Evolutionary conservation across 2,113 vertebrate species (phyloP).

Genomic region (Haliaeetus leucogaster): DNA sequence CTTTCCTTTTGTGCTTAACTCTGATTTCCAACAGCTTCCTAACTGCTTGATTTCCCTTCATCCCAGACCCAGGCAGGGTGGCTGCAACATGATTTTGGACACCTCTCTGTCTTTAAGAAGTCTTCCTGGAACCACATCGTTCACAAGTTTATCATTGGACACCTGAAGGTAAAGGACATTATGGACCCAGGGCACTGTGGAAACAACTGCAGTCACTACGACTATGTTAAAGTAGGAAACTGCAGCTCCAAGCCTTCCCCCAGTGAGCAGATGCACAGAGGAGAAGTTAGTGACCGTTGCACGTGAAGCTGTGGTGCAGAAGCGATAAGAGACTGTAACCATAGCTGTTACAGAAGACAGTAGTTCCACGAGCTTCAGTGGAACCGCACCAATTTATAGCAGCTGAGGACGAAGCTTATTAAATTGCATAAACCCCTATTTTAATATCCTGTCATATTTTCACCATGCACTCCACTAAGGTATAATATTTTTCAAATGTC

Average conservation of each 20-base stretch:
- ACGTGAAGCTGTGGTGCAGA: background rate
- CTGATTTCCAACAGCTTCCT: background rate
- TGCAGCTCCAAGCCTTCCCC: background rate
- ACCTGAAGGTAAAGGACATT: constrained; percentile 83
- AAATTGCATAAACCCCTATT: background rate
- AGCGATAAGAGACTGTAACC: background rate
- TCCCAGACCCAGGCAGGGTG: constrained; percentile 88
- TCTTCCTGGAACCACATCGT: constrained; percentile 87
- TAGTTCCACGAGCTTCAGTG: background rate
- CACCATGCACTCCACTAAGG: background rate
- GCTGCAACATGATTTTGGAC: constrained; percentile 96
- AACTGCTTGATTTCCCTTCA: background rate
- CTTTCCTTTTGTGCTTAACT: background rate
- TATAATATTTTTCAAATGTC: background rate
- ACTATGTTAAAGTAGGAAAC: background rate
- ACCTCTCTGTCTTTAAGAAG: constrained; percentile 91
- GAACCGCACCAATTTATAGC: background rate
- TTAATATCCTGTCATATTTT: background rate
- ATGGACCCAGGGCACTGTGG: background rate
- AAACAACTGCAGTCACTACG: background rate
- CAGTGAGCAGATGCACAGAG: background rate
- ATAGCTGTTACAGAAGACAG: background rate
- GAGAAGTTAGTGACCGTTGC: background rate
- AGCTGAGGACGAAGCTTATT: background rate
- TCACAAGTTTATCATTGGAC: constrained; percentile 92